Conservation (phyloP, 2,797 vertebrate species). For the Oophaga sylvatica region DNA sequence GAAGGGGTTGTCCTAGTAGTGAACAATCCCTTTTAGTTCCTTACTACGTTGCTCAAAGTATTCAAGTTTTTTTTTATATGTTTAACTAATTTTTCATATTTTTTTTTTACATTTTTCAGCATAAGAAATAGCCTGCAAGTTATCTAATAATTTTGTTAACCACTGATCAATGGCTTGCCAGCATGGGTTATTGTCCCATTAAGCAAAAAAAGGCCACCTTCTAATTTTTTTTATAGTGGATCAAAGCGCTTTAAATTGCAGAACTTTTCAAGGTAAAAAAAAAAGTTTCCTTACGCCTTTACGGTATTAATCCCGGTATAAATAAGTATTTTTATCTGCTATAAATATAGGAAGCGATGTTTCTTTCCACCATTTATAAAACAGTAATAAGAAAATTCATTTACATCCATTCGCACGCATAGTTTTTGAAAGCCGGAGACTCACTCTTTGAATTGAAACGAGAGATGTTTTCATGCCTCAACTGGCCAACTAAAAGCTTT, state of each 20-base stretch:
- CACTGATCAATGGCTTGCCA: no score
- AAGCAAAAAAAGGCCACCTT: no score
- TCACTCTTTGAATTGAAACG: conserved; percentile 39
- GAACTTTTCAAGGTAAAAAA: neutral
- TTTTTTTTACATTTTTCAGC: no score
- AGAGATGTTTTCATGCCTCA: conserved; percentile 58
- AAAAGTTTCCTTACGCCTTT: neutral
- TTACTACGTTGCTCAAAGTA: no score
- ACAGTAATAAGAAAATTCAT: conserved; percentile 14
- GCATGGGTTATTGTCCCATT: no score
- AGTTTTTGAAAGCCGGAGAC: conserved; percentile 37
- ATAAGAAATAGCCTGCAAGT: no score
- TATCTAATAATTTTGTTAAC: no score
- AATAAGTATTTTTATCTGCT: neutral
- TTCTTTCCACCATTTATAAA: conserved; percentile 29
- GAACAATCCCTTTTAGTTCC: no score
- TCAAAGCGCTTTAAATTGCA: neutral
- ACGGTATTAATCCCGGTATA: neutral
- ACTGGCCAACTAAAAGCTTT: conserved; percentile 60
- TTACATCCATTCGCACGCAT: conserved; percentile 26
- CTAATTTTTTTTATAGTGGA: no score
- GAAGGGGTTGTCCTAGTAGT: no score
- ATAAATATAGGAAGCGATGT: conserved; percentile 4
- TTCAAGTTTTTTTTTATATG: no score
- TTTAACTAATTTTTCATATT: no score